Evolutionary conservation across 2,113 vertebrate genomes (phyloP).

Genomic region (Typhlomys cinereus): DNA sequence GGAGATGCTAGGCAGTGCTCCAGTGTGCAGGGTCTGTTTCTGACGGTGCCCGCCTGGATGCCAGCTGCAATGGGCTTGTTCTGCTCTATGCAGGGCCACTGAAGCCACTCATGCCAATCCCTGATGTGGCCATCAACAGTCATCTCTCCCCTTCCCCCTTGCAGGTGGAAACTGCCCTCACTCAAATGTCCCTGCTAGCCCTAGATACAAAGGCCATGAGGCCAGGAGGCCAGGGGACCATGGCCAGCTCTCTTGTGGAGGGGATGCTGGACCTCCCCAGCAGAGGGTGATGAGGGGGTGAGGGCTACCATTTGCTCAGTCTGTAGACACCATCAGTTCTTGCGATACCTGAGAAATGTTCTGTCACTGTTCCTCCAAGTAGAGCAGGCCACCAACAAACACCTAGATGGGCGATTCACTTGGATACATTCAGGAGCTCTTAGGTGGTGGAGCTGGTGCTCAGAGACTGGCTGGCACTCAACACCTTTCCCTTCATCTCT

Average conservation of each 20-base stretch:
- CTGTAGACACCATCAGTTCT: not conserved
- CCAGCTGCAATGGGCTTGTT: not conserved
- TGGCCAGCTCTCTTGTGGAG: not conserved
- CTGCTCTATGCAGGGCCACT: not conserved
- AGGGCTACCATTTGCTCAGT: not conserved
- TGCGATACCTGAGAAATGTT: not conserved
- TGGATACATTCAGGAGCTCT: not conserved
- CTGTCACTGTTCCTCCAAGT: not conserved
- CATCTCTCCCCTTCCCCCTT: not conserved
- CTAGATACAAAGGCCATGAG: not conserved
- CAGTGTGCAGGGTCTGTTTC: not conserved
- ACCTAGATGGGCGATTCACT: not conserved
- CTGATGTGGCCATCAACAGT: not conserved
- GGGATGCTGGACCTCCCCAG: not conserved
- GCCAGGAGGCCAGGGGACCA: not conserved
- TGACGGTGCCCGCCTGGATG: constrained; percentile 33
- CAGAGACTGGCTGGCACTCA: not conserved
- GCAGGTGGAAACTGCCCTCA: not conserved
- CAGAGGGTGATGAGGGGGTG: not conserved
- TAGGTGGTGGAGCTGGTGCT: not conserved
- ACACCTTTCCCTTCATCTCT: not conserved
- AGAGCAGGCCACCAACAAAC: not conserved
- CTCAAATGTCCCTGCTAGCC: not conserved
- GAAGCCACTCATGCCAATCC: not conserved
- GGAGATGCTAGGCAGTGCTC: fast-evolving